phyloP scores from a whole-genome alignment of 1,140 invertebrate genomes.

The Danaus melanippus region DNA sequence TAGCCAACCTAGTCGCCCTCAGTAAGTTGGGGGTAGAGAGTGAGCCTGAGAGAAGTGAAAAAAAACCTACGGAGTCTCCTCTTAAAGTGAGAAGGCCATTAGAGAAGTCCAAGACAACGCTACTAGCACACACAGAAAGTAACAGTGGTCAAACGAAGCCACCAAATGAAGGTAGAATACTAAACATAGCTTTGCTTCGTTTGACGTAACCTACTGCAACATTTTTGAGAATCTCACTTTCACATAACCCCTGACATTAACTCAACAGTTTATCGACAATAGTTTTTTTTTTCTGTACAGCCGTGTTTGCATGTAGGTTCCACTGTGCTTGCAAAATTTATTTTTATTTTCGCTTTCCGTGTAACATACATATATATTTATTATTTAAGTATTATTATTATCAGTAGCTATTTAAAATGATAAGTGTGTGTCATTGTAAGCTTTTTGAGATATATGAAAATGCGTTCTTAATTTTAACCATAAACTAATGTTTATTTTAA shows the following conservation, averaged over 20 bases:
- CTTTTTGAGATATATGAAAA: too few species aligned
- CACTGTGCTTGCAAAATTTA: conserved; percentile 44
- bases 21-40: conserved; percentile 68
- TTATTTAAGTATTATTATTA: conserved; percentile 6
- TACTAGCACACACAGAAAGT: conserved; percentile 64
- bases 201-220: conserved; percentile 65
- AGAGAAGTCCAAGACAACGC: conserved; percentile 67
- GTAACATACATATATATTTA: conserved; percentile 23
- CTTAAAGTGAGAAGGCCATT: conserved; percentile 56
- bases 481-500: too few species aligned
- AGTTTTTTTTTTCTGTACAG: conserved; percentile 28
- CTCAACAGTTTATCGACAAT: conserved; percentile 26
- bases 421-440: too few species aligned
- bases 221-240: conserved; percentile 30
- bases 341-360: conserved; percentile 30
- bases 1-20: conserved; percentile 68
- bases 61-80: conserved; percentile 61
- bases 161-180: conserved; percentile 61
- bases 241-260: conserved; percentile 27
- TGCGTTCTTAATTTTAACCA: too few species aligned
- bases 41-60: conserved; percentile 57
- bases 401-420: too few species aligned
- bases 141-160: conserved; percentile 66
- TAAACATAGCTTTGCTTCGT: conserved; percentile 60
- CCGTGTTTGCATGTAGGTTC: conserved; percentile 61